These are phyloP conservation scores for Trogon surrucura DNA, from an alignment of 2,113 vertebrate genomes.

Conservation along the genomic window DNA sequence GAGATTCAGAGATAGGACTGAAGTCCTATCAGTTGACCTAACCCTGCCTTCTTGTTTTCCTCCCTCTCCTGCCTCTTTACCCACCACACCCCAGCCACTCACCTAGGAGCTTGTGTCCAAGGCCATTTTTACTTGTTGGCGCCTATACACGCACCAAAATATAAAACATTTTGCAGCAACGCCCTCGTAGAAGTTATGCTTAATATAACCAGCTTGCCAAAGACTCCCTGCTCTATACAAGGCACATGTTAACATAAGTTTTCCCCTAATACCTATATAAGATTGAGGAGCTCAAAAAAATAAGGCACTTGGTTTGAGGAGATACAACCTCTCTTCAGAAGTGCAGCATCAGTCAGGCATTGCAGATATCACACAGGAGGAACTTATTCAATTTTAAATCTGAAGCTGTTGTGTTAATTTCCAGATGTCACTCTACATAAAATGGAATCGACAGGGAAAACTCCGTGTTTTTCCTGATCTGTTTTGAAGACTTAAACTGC, in stretches of 20 bases:
- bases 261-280: neutral
- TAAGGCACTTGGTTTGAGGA: neutral
- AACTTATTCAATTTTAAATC: neutral
- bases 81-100: neutral
- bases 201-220: neutral
- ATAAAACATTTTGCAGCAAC: neutral
- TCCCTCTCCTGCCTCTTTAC: neutral
- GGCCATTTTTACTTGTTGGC: neutral
- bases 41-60: neutral
- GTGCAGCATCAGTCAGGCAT: neutral
- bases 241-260: rapidly evolving
- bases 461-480: neutral
- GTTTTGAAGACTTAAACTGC: constrained; percentile 17
- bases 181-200: neutral
- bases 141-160: neutral
- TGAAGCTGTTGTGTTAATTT: neutral
- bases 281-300: neutral
- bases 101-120: neutral
- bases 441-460: neutral
- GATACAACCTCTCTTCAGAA: neutral
- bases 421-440: neutral
- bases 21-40: neutral
- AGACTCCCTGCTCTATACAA: neutral
- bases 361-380: neutral
- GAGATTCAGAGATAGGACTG: neutral